phyloP scores from a whole-genome alignment of 2,888 invertebrate species.

The Brenthis hecate region DNA sequence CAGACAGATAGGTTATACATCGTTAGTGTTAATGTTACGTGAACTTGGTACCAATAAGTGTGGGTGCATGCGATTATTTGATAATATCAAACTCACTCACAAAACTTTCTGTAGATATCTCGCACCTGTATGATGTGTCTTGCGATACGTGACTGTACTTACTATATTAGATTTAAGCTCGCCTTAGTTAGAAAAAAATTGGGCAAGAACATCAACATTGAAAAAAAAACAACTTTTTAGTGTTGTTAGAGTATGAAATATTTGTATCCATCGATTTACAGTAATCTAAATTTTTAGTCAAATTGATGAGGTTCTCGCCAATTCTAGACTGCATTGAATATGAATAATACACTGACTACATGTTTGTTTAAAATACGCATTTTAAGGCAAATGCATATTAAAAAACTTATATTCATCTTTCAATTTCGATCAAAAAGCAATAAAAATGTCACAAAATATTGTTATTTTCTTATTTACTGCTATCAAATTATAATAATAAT shows the following conservation, averaged over 20 bases:
- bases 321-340: conserved; percentile 62
- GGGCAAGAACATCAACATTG: conserved; percentile 47
- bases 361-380: neutral
- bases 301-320: conserved; percentile 30
- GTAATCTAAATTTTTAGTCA: neutral
- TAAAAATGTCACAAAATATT: no score
- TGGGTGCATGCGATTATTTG: conserved; percentile 43
- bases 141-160: conserved; percentile 16
- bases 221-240: conserved; percentile 11
- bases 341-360: conserved; percentile 56
- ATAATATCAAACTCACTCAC: conserved; percentile 45
- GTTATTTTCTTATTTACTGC: no score
- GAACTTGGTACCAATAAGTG: neutral
- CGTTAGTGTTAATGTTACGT: conserved; percentile 17
- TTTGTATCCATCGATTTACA: neutral
- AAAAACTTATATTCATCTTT: neutral
- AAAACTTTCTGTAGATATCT: conserved; percentile 19
- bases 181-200: conserved; percentile 54
- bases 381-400: neutral
- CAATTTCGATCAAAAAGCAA: no score
- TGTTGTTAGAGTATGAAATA: neutral
- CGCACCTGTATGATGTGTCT: conserved; percentile 24
- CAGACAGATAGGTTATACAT: no score
- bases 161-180: conserved; percentile 50
- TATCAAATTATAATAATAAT: no score